Conservation (phyloP, 2,797 vertebrate species). For the Anguilla megastoma region DNA sequence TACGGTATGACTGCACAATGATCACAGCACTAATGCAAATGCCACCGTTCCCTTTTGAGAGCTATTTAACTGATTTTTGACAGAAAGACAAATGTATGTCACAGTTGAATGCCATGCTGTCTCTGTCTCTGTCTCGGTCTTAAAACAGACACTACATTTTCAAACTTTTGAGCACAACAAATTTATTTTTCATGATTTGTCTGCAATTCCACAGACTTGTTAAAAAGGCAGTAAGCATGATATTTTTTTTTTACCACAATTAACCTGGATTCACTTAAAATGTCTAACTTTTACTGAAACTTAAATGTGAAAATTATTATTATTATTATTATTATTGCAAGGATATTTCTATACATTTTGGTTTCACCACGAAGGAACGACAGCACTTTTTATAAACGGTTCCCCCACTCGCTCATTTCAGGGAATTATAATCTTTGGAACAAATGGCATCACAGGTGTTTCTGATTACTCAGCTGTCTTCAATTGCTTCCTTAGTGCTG, state of each 20-base stretch:
- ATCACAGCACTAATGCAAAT: constrained; percentile 9
- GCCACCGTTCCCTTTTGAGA: neutral
- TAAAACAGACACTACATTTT: neutral
- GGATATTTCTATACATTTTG: too few species aligned
- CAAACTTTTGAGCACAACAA: neutral
- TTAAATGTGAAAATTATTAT: too few species aligned
- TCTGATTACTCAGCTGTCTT: too few species aligned
- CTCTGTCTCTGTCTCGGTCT: neutral
- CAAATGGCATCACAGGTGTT: too few species aligned
- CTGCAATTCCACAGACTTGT: neutral
- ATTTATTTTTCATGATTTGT: neutral
- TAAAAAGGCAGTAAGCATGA: neutral
- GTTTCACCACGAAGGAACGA: too few species aligned
- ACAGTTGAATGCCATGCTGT: neutral
- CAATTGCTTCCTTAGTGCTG: too few species aligned
- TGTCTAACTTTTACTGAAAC: neutral
- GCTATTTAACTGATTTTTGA: neutral
- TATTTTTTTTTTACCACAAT: neutral
- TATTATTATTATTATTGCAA: too few species aligned
- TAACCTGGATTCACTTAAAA: neutral
- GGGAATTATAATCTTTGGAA: too few species aligned
- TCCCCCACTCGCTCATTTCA: too few species aligned
- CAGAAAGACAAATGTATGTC: constrained; percentile 13
- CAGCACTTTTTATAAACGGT: too few species aligned
- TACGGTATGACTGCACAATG: constrained; percentile 1